These are phyloP conservation scores for Parthenolecanium corni DNA, from an alignment of 2,888 invertebrate species.

Conservation along the genomic window DNA sequence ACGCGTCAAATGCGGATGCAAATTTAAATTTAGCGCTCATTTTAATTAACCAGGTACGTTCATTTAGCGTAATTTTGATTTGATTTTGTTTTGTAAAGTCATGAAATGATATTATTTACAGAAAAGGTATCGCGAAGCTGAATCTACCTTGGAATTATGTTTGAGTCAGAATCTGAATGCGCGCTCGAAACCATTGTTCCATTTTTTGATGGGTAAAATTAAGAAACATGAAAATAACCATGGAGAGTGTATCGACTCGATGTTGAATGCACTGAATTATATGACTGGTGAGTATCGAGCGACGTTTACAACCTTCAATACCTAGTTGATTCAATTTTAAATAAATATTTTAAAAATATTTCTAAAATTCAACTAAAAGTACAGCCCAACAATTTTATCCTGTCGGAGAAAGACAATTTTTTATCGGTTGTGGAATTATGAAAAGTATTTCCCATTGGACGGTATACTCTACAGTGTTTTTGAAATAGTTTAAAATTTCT, in stretches of 20 bases:
- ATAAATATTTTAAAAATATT: background rate
- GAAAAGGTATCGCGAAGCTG: slow-evolving; percentile 59
- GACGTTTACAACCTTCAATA: background rate
- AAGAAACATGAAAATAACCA: slow-evolving; percentile 61
- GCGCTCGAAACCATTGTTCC: slow-evolving; percentile 80
- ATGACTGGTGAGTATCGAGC: slow-evolving; percentile 30
- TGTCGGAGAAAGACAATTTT: no score
- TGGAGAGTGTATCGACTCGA: slow-evolving; percentile 60
- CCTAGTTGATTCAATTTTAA: background rate
- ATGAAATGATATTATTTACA: slow-evolving; percentile 41
- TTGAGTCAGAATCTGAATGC: slow-evolving; percentile 87
- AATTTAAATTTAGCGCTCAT: slow-evolving; percentile 80
- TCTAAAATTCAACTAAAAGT: background rate
- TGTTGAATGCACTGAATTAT: slow-evolving; percentile 50
- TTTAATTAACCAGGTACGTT: slow-evolving; percentile 46
- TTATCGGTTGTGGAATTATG: no score
- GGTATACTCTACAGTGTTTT: no score
- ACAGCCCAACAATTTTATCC: background rate
- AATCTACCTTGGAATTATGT: slow-evolving; percentile 76
- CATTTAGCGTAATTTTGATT: background rate
- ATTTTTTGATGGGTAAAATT: slow-evolving; percentile 72
- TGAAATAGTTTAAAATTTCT: slow-evolving; percentile 10
- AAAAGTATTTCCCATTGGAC: no score
- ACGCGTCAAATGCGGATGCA: slow-evolving; percentile 69
- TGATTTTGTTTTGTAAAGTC: no score